These are phyloP conservation scores for Tetraneura akinire DNA, from an alignment of 1,140 invertebrate species.

Conservation along the genomic window DNA sequence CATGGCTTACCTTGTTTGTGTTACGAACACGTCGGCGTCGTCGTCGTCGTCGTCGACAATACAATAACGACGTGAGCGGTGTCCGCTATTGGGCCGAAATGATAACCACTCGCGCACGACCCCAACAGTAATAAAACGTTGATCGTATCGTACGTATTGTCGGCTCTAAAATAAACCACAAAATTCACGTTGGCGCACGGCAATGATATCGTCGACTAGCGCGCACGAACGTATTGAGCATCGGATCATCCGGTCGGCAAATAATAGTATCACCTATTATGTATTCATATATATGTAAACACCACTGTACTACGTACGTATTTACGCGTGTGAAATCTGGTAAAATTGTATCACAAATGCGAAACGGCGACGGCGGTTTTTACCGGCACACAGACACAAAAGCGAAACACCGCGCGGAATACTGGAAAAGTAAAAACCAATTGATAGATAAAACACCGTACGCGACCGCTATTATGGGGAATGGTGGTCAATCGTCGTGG, in stretches of 20 bases:
- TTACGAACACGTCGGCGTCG: slow-evolving; percentile 3
- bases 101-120: slow-evolving; percentile 16
- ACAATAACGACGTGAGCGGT: neutral
- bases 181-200: slow-evolving; percentile 16
- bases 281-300: no score
- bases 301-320: no score
- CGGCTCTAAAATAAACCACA: slow-evolving; percentile 2
- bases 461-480: slow-evolving; percentile 3
- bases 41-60: neutral
- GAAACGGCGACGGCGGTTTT: slow-evolving; percentile 14
- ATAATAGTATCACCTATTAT: no score
- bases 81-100: slow-evolving; percentile 11
- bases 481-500: slow-evolving; percentile 38
- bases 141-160: neutral
- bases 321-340: neutral
- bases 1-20: neutral
- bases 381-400: slow-evolving; percentile 5
- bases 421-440: neutral
- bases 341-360: neutral
- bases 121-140: no score
- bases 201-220: slow-evolving; percentile 13
- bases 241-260: slow-evolving; percentile 6
- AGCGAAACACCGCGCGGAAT: neutral
- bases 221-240: slow-evolving; percentile 10
- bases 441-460: neutral